Evolutionary conservation across 2,888 invertebrate species (phyloP).

Genomic region (Yponomeuta sedellus): DNA sequence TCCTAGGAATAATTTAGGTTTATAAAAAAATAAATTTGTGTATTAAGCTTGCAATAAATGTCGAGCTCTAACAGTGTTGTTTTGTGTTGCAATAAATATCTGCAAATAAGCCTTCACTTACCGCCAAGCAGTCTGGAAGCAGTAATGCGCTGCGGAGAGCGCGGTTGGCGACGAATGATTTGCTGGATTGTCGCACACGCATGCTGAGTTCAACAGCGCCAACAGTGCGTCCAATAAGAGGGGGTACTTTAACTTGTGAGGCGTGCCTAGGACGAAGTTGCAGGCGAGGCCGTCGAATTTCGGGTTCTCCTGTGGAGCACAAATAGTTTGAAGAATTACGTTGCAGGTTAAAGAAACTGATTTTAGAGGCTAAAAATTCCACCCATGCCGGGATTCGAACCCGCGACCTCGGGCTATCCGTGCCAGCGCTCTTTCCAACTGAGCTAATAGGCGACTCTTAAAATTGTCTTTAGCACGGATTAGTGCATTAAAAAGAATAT

Average conservation of each 20-base stretch:
- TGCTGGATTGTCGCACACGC: slow-evolving; percentile 76
- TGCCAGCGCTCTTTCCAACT: no score
- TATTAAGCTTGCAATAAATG: no score
- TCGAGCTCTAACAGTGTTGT: slow-evolving; percentile 27
- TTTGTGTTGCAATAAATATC: neutral
- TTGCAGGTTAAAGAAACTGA: neutral
- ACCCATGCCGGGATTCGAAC: no score
- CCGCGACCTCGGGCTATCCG: no score
- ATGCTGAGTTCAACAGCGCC: slow-evolving; percentile 87
- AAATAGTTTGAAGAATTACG: neutral
- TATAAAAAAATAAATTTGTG: no score
- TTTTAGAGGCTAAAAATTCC: no score
- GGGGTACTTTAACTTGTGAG: slow-evolving; percentile 93
- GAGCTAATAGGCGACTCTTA: no score
- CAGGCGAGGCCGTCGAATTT: slow-evolving; percentile 95
- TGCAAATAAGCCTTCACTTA: slow-evolving; percentile 30
- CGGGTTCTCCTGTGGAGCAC: slow-evolving; percentile 82
- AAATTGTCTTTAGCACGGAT: no score
- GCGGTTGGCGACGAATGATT: slow-evolving; percentile 76
- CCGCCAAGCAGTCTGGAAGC: slow-evolving; percentile 91
- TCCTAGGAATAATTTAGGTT: no score
- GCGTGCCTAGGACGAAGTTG: slow-evolving; percentile 94
- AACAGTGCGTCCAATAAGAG: slow-evolving; percentile 90
- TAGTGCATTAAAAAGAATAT: no score
- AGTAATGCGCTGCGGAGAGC: slow-evolving; percentile 91